Base-by-base conservation (phyloP, 2,888 invertebrate species). In the Opisthograptis luteolata region DNA sequence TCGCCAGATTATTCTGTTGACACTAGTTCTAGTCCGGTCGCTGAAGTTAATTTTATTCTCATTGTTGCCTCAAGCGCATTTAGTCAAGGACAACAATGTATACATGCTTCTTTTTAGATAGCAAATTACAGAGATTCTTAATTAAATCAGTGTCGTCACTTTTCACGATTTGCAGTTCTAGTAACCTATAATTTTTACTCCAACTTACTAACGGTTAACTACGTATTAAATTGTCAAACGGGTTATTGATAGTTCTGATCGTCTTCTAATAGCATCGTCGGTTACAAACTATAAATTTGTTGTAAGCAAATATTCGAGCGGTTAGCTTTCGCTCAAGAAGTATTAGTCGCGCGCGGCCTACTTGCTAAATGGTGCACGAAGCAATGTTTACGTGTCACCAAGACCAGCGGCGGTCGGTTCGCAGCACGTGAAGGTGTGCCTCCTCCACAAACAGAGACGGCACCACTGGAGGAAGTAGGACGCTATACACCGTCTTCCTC, bases 351-450 rank as follows among this genome's bases (percentile, higher is more conserved):
- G n/a, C 64, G 66, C 70, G 84, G 70, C 73, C 84, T 66, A 83
- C 75, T 85, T 87, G 75, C 58, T 69, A 80, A 84, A 77, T 80
- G 76, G 85, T 77, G 82, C 84, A 77, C 77, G 73, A 66, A 73
- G 71, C 58, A 48, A 60, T 74, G 78, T 80, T 79, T 79, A 82
- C 77, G 79, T 81, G 83, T 79, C 84, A 78, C 78, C 79, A 69
- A 73, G 60, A 72, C 60, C 39, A 32, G 67, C 63, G 64, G 60
- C 60, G 57, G 25, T 39, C 32, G 45, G 30, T 17, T 22, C 55
- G 56, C 62, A 60, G 56, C 62, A 60, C 60, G 64, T 65, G 68
- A 68, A 66, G 63, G 56, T 58, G 65, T 55, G 40, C 48, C 60
- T 54, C 40, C 22, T 37, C 40, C 20, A 24, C 31, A 32, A 46